Conservation (phyloP, 2,797 vertebrate species). For the Phalloptychus januarius region DNA sequence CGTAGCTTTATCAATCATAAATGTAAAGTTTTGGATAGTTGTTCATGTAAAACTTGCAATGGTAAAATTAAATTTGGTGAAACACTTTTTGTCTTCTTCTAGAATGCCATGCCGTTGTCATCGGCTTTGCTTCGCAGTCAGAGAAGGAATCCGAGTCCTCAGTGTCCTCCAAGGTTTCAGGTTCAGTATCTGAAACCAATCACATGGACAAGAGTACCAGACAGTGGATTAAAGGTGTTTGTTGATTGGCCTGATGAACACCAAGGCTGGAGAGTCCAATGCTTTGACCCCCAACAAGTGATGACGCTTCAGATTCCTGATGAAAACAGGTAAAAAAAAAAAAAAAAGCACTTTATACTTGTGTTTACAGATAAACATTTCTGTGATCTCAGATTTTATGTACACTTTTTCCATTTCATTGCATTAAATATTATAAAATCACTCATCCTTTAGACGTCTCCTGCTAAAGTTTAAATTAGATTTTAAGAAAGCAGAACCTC, state of each 20-base stretch:
- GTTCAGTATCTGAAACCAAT: slow-evolving; percentile 87
- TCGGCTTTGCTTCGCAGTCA: slow-evolving; percentile 92
- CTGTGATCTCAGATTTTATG: neutral
- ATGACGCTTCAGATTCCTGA: slow-evolving; percentile 93
- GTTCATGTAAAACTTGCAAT: slow-evolving; percentile 12
- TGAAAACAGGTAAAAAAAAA: slow-evolving; percentile 87
- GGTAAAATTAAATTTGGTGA: neutral
- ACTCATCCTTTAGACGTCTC: neutral
- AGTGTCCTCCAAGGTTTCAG: slow-evolving; percentile 90
- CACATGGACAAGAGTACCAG: slow-evolving; percentile 90
- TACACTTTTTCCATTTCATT: neutral
- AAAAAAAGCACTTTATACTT: neutral
- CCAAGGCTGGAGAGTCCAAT: slow-evolving; percentile 90
- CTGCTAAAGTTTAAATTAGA: slow-evolving; percentile 1
- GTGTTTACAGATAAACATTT: neutral
- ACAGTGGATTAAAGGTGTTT: slow-evolving; percentile 81
- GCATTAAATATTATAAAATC: slow-evolving; percentile 1
- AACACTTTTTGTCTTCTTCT: slow-evolving; percentile 22
- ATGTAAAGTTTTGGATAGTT: slow-evolving; percentile 1
- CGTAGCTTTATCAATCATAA: neutral
- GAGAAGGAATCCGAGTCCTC: slow-evolving; percentile 84
- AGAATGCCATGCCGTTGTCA: slow-evolving; percentile 95
- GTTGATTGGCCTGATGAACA: slow-evolving; percentile 84
- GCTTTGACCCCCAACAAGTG: slow-evolving; percentile 86
- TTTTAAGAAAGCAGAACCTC: slow-evolving; percentile 2